Conservation (phyloP, 2,797 vertebrate genomes). For the Luscinia megarhynchos region DNA sequence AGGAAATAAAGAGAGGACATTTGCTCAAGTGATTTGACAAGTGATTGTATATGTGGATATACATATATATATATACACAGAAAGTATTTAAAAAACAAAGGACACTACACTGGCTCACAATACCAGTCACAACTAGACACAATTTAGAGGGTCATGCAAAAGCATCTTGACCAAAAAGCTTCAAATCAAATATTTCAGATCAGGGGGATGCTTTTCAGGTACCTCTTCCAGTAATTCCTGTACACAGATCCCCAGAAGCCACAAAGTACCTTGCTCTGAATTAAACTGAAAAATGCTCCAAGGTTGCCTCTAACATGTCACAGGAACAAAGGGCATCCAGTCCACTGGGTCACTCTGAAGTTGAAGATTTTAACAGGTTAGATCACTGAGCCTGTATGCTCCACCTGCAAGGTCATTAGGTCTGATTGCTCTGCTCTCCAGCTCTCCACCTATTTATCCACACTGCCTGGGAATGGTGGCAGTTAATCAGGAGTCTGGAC, state of each 20-base stretch:
- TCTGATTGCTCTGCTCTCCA: neutral
- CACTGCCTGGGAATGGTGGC: neutral
- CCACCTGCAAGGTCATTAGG: neutral
- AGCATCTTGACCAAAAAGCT: neutral
- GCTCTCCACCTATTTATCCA: neutral
- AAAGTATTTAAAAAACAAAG: neutral
- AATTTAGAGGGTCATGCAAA: neutral
- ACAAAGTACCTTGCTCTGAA: neutral
- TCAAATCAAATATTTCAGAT: neutral
- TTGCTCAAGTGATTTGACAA: neutral
- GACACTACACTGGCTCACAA: neutral
- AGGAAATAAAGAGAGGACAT: neutral
- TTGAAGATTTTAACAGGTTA: neutral
- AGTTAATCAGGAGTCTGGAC: neutral
- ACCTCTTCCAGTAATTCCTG: neutral
- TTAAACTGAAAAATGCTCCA: neutral
- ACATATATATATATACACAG: neutral
- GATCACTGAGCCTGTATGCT: neutral
- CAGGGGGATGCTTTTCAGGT: neutral
- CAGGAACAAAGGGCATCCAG: neutral
- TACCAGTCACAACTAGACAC: neutral
- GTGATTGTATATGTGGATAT: neutral
- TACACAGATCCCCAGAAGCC: neutral
- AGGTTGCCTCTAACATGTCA: rapidly evolving
- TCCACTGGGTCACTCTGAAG: neutral